phyloP scores from a whole-genome alignment of 2,113 vertebrate species.

The Ceratotherium simum region DNA sequence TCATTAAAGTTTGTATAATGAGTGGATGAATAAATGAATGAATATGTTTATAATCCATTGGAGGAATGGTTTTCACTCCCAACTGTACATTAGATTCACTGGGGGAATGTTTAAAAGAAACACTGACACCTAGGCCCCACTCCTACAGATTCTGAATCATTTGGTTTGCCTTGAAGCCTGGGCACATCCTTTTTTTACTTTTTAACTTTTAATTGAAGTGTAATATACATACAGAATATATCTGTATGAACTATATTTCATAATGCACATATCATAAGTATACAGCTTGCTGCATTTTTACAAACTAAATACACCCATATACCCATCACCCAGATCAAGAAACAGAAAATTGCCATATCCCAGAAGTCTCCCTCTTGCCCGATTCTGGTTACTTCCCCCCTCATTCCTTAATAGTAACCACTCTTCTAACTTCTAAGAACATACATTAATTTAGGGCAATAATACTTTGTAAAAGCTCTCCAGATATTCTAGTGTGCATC shows the following conservation, averaged over 20 bases:
- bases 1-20: slow-evolving; percentile 9
- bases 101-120: neutral
- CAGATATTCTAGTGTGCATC: neutral
- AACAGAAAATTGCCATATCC: neutral
- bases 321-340: slow-evolving; percentile 21
- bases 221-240: neutral
- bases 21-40: neutral
- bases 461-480: neutral
- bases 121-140: neutral
- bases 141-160: neutral
- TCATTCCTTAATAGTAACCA: neutral
- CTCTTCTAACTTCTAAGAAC: slow-evolving; percentile 5
- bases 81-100: neutral
- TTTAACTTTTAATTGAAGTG: slow-evolving; percentile 9
- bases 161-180: neutral
- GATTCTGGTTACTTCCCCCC: neutral
- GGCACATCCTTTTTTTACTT: neutral
- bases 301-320: neutral
- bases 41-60: neutral
- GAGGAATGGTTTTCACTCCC: neutral
- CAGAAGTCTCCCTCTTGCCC: neutral
- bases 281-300: slow-evolving; percentile 31
- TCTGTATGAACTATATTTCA: slow-evolving; percentile 11
- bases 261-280: neutral
- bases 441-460: neutral